Evolutionary conservation across 2,888 invertebrate genomes (phyloP).

Genomic region (Pseudococcus jackbeardsleyi): DNA sequence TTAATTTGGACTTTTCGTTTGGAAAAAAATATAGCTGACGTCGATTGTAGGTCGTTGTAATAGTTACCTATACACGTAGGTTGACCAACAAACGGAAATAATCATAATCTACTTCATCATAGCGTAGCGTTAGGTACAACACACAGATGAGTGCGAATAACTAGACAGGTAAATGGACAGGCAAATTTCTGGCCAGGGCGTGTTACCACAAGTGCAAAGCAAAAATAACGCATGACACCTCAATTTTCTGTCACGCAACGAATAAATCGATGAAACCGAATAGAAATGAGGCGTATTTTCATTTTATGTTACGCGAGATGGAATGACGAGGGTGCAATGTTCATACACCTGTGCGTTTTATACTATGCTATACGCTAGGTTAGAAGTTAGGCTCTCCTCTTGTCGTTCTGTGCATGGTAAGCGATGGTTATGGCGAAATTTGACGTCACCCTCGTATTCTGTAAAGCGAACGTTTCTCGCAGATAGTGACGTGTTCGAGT

Average conservation of each 20-base stretch:
- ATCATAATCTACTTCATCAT: slow-evolving; percentile 16
- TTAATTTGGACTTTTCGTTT: background rate
- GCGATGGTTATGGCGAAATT: slow-evolving; percentile 31
- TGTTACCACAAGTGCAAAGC: slow-evolving; percentile 53
- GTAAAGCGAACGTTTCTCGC: background rate
- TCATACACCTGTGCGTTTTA: slow-evolving; percentile 50
- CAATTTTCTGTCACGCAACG: slow-evolving; percentile 55
- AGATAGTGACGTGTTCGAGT: slow-evolving; percentile 13
- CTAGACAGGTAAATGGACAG: slow-evolving; percentile 38
- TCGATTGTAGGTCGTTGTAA: slow-evolving; percentile 23
- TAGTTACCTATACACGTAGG: background rate
- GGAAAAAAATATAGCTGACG: background rate
- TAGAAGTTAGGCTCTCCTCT: background rate
- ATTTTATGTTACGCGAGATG: slow-evolving; percentile 35
- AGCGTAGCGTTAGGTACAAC: background rate
- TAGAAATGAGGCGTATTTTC: slow-evolving; percentile 55
- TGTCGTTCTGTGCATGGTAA: background rate
- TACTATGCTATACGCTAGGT: background rate
- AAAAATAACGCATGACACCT: slow-evolving; percentile 55
- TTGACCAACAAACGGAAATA: slow-evolving; percentile 32
- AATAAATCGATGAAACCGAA: slow-evolving; percentile 53
- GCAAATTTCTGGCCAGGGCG: slow-evolving; percentile 48
- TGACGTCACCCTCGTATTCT: slow-evolving; percentile 13
- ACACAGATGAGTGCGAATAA: slow-evolving; percentile 18
- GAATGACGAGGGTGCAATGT: slow-evolving; percentile 44